phyloP scores from a whole-genome alignment of 2,888 invertebrate genomes.

The Mythimna pallens region DNA sequence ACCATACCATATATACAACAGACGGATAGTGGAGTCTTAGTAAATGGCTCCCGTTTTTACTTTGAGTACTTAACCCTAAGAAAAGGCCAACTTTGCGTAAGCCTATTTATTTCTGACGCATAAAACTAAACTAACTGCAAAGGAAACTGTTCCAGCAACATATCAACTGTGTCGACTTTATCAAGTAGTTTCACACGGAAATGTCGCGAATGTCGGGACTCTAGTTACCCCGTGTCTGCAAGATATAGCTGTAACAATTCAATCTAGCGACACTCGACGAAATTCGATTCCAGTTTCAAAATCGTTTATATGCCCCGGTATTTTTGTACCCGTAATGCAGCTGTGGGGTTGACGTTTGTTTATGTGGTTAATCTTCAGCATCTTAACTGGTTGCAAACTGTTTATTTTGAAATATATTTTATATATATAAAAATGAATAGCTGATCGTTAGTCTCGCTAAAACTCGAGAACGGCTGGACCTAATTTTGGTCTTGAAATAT shows the following conservation, averaged over 20 bases:
- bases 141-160: slow-evolving; percentile 42
- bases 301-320: slow-evolving; percentile 62
- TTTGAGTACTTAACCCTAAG: no score
- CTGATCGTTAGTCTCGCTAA: no score
- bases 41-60: no score
- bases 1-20: no score
- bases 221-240: slow-evolving; percentile 67
- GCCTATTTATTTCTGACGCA: slow-evolving; percentile 8
- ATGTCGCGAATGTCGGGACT: slow-evolving; percentile 53
- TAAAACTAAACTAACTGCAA: slow-evolving; percentile 33
- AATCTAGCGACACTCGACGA: slow-evolving; percentile 69
- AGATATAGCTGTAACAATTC: slow-evolving; percentile 75
- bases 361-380: slow-evolving; percentile 40
- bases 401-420: no score
- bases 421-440: no score
- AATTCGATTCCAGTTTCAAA: slow-evolving; percentile 71
- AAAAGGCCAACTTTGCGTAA: background rate
- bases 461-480: no score
- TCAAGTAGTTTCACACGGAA: slow-evolving; percentile 65
- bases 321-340: slow-evolving; percentile 62
- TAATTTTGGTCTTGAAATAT: no score
- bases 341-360: slow-evolving; percentile 52
- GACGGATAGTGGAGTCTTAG: no score
- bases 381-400: background rate
- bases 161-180: slow-evolving; percentile 62